phyloP scores from a whole-genome alignment of 2,888 invertebrate genomes.

The Dexiosoma caninum region DNA sequence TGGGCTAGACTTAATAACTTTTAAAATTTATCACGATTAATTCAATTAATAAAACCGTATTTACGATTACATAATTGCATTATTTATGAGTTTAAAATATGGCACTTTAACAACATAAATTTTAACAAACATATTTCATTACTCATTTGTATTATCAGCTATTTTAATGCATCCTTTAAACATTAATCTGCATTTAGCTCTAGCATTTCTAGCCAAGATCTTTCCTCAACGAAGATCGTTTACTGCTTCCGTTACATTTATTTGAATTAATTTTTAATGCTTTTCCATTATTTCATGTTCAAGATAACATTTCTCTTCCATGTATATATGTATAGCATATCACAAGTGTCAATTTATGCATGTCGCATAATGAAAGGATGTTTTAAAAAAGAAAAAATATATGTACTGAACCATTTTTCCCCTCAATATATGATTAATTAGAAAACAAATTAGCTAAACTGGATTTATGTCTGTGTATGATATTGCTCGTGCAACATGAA shows the following conservation, averaged over 20 bases:
- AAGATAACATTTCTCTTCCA: background rate
- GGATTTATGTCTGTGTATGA: slow-evolving; percentile 40
- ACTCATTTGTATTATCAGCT: too few relatives aligned
- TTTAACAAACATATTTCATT: too few relatives aligned
- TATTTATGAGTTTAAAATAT: too few relatives aligned
- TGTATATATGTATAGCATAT: too few relatives aligned
- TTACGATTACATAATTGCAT: too few relatives aligned
- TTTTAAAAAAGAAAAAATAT: background rate
- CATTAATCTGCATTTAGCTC: background rate
- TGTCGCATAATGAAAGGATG: slow-evolving; percentile 30
- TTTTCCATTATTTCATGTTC: background rate
- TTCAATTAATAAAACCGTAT: too few relatives aligned
- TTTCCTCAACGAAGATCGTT: slow-evolving; percentile 3
- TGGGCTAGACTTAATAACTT: too few relatives aligned
- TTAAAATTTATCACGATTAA: too few relatives aligned
- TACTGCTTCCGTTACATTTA: slow-evolving; percentile 24
- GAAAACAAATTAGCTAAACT: slow-evolving; percentile 61
- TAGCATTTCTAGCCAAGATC: background rate
- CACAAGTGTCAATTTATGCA: slow-evolving; percentile 40
- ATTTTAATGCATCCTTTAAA: slow-evolving; percentile 13
- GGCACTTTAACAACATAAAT: too few relatives aligned
- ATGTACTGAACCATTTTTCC: background rate
- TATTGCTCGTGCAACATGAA: slow-evolving; percentile 2
- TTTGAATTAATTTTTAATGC: slow-evolving; percentile 4
- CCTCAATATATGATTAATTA: slow-evolving; percentile 53